Base-by-base conservation (phyloP, 2,888 invertebrate species). In the Spicauda simplicius region DNA sequence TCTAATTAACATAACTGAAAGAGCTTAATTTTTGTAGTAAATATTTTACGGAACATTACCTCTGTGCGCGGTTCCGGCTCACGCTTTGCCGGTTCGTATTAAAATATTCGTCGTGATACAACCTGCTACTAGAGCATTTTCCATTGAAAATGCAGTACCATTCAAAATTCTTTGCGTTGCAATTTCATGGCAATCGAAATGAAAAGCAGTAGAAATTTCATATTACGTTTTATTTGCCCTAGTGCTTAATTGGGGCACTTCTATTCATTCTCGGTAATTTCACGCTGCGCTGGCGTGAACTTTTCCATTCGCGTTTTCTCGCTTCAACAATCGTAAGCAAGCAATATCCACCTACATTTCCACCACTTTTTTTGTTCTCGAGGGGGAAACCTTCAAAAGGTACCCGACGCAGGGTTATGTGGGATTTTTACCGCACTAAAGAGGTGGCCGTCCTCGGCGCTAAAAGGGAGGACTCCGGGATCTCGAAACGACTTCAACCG, bases 161-260 rank as follows among this genome's bases (percentile, higher is more conserved):
- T 41, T 41, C 41, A 33, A 53, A 53, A 6, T 53, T 41, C 61
- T 61, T n/a, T 41, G 14, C 52, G n/a, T 52, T 33, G 52, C 33
- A 19, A 50, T 41, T 53, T 53, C 52, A 20, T 50, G 33, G 14
- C 25, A 53, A 37, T 64, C 50, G 52, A 52, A 64, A 52, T 30
- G 50, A 58, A 64, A 37, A 57, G 56, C 50, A 41, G 53, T 33
- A 58, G 45, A 53, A 57, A 56, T 10, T 53, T 19, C 45, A 45
- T 59, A 30, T 48, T 59, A 59, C 30, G 25, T 59, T 58, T 59
- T 65, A 65, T 65, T 65, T 65, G 65, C 58, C 54, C 53, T 54
- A 52, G 25, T 65, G 53, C 59, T 59, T 59, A 59, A 66, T 66
- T 60, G 55, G 60, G 48, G 33, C 66, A 66, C 48, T 66, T 50